Evolutionary conservation across 2,113 vertebrate genomes (phyloP).

Genomic region (Poicephalus gulielmi): DNA sequence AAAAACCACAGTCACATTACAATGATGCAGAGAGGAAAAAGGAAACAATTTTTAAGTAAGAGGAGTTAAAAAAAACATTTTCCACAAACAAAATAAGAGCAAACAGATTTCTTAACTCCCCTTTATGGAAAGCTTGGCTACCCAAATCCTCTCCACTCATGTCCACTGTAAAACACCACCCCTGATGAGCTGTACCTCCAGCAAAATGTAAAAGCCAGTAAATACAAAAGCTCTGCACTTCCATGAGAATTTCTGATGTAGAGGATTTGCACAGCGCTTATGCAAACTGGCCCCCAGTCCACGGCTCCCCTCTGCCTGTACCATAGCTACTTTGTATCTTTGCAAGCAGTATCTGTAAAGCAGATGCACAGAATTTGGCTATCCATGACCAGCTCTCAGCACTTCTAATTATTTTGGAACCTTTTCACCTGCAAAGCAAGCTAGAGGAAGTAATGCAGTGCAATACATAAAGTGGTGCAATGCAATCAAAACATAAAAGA

Average conservation of each 20-base stretch:
- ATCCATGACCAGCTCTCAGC: not conserved
- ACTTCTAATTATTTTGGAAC: not conserved
- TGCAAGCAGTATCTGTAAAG: not conserved
- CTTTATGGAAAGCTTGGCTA: not conserved
- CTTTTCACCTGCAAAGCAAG: not conserved
- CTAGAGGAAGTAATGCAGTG: not conserved
- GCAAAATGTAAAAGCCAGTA: not conserved
- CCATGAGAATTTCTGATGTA: not conserved
- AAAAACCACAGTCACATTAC: not conserved
- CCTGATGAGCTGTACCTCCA: not conserved
- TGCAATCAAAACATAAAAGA: not conserved
- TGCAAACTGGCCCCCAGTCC: not conserved
- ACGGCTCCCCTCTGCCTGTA: not conserved
- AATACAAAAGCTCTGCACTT: not conserved
- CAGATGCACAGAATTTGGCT: not conserved
- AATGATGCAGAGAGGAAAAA: not conserved
- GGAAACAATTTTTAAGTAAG: not conserved
- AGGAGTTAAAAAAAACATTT: not conserved
- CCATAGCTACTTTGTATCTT: accelerated
- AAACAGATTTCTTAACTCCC: not conserved
- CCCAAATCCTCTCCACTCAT: not conserved
- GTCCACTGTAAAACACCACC: not conserved
- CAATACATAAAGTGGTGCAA: not conserved
- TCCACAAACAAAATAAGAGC: not conserved
- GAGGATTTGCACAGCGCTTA: not conserved